Percentiles rank a stretch among this genome's conserved stretches.
phyloP scores from a whole-genome alignment of 2,797 vertebrate species.

The Avahi laniger region DNA sequence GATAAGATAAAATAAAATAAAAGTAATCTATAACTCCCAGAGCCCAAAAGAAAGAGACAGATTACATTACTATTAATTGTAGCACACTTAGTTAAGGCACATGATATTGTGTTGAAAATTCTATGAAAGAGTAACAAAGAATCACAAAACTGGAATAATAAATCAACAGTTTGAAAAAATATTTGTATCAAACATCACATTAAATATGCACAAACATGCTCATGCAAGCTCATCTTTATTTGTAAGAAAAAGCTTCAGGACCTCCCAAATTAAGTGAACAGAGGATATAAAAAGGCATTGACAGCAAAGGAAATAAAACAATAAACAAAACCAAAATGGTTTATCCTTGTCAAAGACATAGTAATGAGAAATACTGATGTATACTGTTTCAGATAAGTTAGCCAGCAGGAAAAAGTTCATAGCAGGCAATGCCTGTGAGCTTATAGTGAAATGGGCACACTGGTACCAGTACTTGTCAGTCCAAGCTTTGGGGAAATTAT shows the following conservation, averaged over 20 bases:
- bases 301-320: not conserved
- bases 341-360: not conserved
- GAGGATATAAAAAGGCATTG: not conserved
- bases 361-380: not conserved
- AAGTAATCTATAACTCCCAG: not conserved
- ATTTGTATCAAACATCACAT: not conserved
- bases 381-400: not conserved
- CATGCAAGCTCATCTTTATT: not conserved
- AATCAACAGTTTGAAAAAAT: not conserved
- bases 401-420: not conserved
- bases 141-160: not conserved
- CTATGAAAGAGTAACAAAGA: not conserved
- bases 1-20: not conserved
- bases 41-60: not conserved
- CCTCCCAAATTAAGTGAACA: not conserved
- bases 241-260: not conserved
- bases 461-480: not conserved
- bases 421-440: not conserved
- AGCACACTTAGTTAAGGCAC: not conserved
- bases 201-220: not conserved
- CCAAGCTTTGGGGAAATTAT: not conserved
- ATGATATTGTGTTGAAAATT: not conserved
- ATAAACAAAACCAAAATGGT: not conserved
- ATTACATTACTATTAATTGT: not conserved
- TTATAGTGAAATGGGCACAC: not conserved